These are phyloP conservation scores for Albula goreensis DNA, from an alignment of 2,113 vertebrate genomes.

Conservation along the genomic window DNA sequence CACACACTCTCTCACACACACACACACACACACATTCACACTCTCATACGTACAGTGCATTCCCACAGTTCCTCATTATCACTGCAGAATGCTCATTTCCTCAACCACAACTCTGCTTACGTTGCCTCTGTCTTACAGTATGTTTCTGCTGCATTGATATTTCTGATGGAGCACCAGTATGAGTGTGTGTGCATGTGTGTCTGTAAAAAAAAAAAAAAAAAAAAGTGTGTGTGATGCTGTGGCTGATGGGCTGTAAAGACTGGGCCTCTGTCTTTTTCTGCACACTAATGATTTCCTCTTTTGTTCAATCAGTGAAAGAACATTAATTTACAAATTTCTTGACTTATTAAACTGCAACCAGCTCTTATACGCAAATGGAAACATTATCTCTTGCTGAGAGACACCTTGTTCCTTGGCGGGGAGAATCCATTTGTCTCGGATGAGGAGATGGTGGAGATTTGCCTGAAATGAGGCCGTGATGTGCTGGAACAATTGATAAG, in stretches of 20 bases:
- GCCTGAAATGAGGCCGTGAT: no score
- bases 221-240: no score
- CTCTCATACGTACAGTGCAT: neutral
- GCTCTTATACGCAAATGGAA: neutral
- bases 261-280: no score
- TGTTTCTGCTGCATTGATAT: neutral
- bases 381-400: neutral
- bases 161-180: no score
- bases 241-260: no score
- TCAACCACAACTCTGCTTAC: no score
- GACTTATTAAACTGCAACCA: neutral
- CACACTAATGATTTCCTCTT: neutral
- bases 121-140: neutral
- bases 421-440: neutral
- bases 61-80: neutral
- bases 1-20: conserved; percentile 7
- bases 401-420: neutral
- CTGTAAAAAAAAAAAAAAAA: no score
- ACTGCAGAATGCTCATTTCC: neutral
- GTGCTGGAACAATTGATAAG: neutral
- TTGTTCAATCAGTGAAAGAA: neutral
- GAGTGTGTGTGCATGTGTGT: no score
- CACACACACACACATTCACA: neutral
- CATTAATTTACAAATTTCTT: neutral
- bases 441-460: neutral